Conservation (phyloP, 2,888 invertebrate genomes). For the Agrotis ipsilon region DNA sequence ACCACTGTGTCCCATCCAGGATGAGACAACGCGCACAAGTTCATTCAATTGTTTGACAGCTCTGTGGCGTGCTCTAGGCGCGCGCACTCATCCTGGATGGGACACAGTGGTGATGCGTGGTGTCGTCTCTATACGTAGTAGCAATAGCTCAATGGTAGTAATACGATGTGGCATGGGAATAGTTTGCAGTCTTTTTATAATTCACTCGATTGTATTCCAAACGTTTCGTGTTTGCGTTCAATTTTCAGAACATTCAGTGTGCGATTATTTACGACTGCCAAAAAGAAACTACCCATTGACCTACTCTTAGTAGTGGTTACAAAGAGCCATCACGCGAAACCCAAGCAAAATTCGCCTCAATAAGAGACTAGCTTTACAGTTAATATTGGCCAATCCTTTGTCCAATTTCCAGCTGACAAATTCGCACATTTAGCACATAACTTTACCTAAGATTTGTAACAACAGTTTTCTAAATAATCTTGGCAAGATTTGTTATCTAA, state of each 20-base stretch:
- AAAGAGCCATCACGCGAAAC: not conserved
- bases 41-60: no score
- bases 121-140: no score
- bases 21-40: no score
- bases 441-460: slow-evolving; percentile 26
- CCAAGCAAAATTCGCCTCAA: not conserved
- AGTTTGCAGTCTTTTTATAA: no score
- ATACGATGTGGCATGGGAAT: no score
- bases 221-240: not conserved
- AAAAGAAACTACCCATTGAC: no score
- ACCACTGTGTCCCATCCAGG: no score
- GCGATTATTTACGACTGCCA: not conserved
- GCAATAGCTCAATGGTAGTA: no score
- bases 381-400: not conserved
- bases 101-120: no score
- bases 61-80: no score
- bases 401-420: slow-evolving; percentile 6
- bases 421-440: slow-evolving; percentile 40
- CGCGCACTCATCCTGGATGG: no score
- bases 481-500: slow-evolving; percentile 34
- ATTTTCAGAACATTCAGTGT: not conserved
- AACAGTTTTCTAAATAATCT: slow-evolving; percentile 11
- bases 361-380: not conserved
- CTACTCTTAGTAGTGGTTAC: not conserved
- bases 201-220: not conserved